Evolutionary conservation across 2,888 invertebrate genomes (phyloP).

Genomic region (Temnothorax rugatulus): DNA sequence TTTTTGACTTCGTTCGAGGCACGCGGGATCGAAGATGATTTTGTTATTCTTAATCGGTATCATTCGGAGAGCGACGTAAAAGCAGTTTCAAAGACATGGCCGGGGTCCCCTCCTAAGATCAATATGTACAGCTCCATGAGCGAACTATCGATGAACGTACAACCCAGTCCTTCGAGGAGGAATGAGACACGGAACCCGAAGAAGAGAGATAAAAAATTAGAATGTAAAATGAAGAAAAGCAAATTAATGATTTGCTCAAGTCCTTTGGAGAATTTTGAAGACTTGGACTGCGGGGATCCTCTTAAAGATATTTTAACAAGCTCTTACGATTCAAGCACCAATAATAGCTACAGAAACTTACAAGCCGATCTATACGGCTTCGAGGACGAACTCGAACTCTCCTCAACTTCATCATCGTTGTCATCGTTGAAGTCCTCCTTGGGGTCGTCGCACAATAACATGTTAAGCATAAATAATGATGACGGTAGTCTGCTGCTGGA

Average conservation of each 20-base stretch:
- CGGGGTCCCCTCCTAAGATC: background rate
- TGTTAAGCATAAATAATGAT: background rate
- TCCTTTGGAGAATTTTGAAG: background rate
- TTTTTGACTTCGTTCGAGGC: background rate
- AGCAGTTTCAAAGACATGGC: background rate
- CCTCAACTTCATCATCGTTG: background rate
- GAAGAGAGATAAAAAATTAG: background rate
- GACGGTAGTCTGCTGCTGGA: background rate
- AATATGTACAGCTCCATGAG: background rate
- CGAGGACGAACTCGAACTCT: background rate
- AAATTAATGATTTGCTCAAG: constrained; percentile 29
- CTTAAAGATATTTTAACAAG: constrained; percentile 11
- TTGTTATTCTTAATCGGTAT: background rate
- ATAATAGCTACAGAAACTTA: constrained; percentile 36
- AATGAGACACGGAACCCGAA: background rate
- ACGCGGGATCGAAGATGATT: background rate
- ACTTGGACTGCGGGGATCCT: background rate
- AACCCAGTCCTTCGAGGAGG: background rate
- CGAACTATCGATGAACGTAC: background rate
- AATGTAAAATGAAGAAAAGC: background rate
- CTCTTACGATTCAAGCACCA: constrained; percentile 23
- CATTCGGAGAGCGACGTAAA: constrained; percentile 10
- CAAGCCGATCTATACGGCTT: constrained; percentile 1
- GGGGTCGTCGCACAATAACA: constrained; percentile 22
- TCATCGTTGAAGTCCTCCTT: background rate